These are phyloP conservation scores for Ceratina calcarata DNA, from an alignment of 1,140 invertebrate genomes.

Conservation along the genomic window DNA sequence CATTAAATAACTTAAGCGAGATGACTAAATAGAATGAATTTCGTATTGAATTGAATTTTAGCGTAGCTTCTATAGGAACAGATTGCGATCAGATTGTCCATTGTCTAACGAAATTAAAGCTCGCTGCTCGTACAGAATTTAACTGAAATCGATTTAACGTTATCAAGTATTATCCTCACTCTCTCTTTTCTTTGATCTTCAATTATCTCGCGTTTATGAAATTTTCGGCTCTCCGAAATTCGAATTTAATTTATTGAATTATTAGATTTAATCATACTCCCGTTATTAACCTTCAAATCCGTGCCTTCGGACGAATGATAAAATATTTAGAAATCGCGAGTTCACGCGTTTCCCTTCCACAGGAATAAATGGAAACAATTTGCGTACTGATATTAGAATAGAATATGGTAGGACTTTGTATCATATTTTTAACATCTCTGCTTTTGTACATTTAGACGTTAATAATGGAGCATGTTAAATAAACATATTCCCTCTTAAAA, in stretches of 20 bases:
- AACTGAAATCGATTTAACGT: constrained; percentile 37
- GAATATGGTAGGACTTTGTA: too few relatives aligned
- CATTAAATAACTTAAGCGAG: not conserved
- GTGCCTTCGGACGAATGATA: too few relatives aligned
- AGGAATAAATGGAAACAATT: too few relatives aligned
- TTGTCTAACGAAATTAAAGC: constrained; percentile 42
- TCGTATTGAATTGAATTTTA: not conserved
- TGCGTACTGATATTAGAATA: too few relatives aligned
- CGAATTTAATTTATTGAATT: not conserved
- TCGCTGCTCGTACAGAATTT: constrained; percentile 33
- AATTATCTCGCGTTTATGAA: not conserved
- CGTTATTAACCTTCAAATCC: too few relatives aligned
- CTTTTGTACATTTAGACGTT: too few relatives aligned
- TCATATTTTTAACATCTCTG: too few relatives aligned
- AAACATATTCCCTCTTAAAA: not conserved
- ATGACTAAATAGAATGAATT: not conserved
- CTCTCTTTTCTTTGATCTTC: not conserved
- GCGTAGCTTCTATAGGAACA: not conserved
- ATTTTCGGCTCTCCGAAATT: not conserved
- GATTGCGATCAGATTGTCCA: not conserved
- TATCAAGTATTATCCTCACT: not conserved
- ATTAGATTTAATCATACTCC: not conserved
- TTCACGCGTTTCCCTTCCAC: too few relatives aligned
- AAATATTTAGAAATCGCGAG: too few relatives aligned
- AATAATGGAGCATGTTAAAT: not conserved